phyloP scores from a whole-genome alignment of 2,888 invertebrate genomes.

The Athalia circularis region DNA sequence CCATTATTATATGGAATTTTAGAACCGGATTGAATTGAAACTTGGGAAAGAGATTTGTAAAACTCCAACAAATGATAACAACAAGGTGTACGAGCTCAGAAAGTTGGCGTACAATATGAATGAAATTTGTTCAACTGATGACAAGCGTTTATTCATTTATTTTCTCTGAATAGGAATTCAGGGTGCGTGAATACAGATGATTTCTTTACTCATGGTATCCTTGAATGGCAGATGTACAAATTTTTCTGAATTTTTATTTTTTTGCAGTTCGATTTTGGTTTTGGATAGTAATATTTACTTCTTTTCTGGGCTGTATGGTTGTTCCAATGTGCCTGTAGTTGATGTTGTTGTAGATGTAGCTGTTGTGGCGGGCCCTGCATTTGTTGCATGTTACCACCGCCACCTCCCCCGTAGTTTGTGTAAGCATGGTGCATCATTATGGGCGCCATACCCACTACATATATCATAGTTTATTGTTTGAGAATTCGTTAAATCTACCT shows the following conservation, averaged over 20 bases:
- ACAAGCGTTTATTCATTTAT: neutral
- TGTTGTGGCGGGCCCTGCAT: conserved; percentile 77
- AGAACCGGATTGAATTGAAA: neutral
- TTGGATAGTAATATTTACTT: conserved; percentile 73
- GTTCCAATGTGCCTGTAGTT: conserved; percentile 75
- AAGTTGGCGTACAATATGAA: conserved; percentile 6
- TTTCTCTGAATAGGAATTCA: conserved; percentile 4
- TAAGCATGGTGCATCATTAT: conserved; percentile 77
- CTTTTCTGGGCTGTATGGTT: conserved; percentile 74
- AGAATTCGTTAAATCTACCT: conserved; percentile 61
- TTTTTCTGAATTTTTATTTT: conserved; percentile 52
- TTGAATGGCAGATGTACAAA: conserved; percentile 58
- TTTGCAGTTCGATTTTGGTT: conserved; percentile 45
- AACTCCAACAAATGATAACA: neutral
- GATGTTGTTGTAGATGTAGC: conserved; percentile 73
- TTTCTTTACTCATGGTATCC: conserved; percentile 36
- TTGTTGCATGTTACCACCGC: conserved; percentile 76
- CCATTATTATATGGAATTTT: conserved; percentile 17
- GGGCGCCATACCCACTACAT: conserved; percentile 75
- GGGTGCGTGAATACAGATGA: conserved; percentile 4
- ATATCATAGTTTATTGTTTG: conserved; percentile 66
- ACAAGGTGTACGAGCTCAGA: conserved; percentile 19
- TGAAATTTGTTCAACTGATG: conserved; percentile 22
- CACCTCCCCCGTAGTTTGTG: conserved; percentile 78
- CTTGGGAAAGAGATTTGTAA: neutral